Percentiles rank a stretch among this genome's conserved stretches.
Evolutionary conservation across 2,113 vertebrate genomes (phyloP).

Genomic region (Nicator chloris): DNA sequence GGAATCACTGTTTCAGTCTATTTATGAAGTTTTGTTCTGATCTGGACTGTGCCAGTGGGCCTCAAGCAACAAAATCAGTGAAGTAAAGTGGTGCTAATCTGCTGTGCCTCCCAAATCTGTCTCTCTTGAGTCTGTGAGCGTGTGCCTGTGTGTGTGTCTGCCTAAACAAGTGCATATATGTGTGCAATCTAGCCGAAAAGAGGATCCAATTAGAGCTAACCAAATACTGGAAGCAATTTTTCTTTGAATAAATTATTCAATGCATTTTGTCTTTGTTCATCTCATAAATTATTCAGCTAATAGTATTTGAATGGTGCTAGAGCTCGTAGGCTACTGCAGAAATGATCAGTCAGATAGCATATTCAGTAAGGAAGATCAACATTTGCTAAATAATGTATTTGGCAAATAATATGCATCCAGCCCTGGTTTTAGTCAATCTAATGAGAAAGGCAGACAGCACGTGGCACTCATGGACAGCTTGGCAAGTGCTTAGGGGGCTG

Average conservation of each 20-base stretch:
- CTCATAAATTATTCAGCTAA: conserved; percentile 43
- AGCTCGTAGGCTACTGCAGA: neutral
- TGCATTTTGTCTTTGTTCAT: conserved; percentile 32
- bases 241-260: conserved; percentile 56
- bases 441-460: neutral
- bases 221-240: conserved; percentile 38
- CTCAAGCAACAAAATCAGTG: neutral
- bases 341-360: conserved; percentile 5
- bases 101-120: neutral
- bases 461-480: neutral
- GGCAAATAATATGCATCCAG: neutral
- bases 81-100: neutral
- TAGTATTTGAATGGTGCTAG: neutral
- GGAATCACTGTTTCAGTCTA: neutral
- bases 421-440: neutral
- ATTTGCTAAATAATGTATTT: conserved; percentile 48
- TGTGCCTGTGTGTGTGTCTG: neutral
- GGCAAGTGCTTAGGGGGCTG: neutral
- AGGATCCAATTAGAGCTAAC: conserved; percentile 40
- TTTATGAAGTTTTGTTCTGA: neutral
- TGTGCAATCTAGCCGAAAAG: neutral
- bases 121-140: fast-evolving
- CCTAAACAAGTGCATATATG: neutral
- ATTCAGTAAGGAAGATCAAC: neutral
- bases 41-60: neutral